These are phyloP conservation scores for Leucozona laternaria DNA, from an alignment of 2,888 invertebrate genomes.

Conservation along the genomic window DNA sequence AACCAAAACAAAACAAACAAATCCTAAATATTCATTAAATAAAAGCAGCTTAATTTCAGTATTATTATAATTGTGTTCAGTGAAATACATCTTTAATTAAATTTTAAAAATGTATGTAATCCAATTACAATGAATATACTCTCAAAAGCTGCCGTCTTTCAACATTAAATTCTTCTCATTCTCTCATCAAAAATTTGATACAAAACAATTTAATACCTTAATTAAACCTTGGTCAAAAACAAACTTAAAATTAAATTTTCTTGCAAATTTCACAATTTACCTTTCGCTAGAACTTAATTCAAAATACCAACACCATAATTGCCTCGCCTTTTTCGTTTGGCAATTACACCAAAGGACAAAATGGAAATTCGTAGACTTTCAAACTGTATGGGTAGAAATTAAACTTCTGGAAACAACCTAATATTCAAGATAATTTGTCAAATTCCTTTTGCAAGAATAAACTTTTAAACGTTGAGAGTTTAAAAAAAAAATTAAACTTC, in stretches of 20 bases:
- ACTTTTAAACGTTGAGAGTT: conserved; percentile 30
- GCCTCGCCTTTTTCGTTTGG: neutral
- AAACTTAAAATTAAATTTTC: neutral
- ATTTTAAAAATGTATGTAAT: neutral
- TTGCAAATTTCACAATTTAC: neutral
- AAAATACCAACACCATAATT: neutral
- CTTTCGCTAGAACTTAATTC: neutral
- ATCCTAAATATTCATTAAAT: neutral
- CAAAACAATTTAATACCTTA: neutral
- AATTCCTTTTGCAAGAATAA: conserved; percentile 44
- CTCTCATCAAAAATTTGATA: neutral
- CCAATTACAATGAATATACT: neutral
- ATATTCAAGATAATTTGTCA: conserved; percentile 51
- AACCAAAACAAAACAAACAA: neutral
- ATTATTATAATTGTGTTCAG: neutral
- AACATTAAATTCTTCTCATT: neutral
- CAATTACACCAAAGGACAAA: conserved; percentile 28
- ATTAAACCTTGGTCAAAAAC: neutral
- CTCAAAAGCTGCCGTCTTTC: neutral
- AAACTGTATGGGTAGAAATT: conserved; percentile 47
- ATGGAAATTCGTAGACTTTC: conserved; percentile 59
- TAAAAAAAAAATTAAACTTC: conserved; percentile 25
- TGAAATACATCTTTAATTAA: neutral
- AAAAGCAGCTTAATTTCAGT: neutral
- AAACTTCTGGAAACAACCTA: conserved; percentile 12